A percentile compares a stretch with the other conserved stretches of the same genome.
These are phyloP conservation scores for Eubasilissa splendida DNA, from an alignment of 2,888 invertebrate species.

Conservation along the genomic window DNA sequence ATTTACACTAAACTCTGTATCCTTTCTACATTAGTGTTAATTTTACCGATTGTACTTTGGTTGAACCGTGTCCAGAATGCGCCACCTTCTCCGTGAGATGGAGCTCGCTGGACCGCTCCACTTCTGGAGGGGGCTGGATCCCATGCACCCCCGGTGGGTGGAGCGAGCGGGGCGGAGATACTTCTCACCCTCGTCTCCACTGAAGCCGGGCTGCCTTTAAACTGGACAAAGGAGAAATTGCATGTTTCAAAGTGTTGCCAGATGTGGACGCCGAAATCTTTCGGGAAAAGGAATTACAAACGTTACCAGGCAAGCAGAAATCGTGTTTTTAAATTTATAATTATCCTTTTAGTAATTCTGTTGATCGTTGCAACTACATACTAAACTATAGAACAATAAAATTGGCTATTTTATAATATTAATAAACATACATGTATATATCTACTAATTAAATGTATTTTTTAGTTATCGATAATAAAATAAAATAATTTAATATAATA, in stretches of 20 bases:
- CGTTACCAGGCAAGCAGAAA: not conserved
- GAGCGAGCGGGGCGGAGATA: slow-evolving; percentile 24
- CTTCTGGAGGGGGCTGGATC: slow-evolving; percentile 25
- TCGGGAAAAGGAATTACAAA: not conserved
- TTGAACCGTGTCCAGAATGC: not conserved
- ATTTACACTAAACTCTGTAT: too few species aligned
- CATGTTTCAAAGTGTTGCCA: slow-evolving; percentile 41
- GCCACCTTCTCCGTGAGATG: slow-evolving; percentile 31
- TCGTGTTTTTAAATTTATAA: not conserved
- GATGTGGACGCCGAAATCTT: slow-evolving; percentile 6
- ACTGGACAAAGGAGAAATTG: slow-evolving; percentile 47
- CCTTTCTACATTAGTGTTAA: not conserved
- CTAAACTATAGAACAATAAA: too few species aligned
- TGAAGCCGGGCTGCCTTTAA: slow-evolving; percentile 29
- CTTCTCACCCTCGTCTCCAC: not conserved
- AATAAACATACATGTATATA: too few species aligned
- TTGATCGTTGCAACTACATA: too few species aligned
- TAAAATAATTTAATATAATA: too few species aligned
- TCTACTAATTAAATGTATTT: too few species aligned
- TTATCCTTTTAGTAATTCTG: too few species aligned
- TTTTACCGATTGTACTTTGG: not conserved
- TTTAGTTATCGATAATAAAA: too few species aligned
- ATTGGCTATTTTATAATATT: too few species aligned
- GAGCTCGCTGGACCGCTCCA: slow-evolving; percentile 34
- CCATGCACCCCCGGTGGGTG: slow-evolving; percentile 10